Base-by-base conservation (phyloP, 2,113 vertebrate species). In the Piaya cayana region DNA sequence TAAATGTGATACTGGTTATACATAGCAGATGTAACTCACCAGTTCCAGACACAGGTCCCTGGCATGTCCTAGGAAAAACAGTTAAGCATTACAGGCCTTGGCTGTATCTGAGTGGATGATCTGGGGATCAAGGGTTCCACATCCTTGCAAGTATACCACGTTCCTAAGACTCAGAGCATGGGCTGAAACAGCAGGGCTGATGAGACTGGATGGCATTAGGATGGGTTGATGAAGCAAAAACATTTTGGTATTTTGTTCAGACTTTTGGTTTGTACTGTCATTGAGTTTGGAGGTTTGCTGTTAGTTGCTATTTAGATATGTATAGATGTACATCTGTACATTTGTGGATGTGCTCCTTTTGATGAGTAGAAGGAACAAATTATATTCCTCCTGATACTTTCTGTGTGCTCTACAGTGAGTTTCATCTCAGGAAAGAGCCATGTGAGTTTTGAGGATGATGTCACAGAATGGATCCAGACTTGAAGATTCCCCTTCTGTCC, bases 1-100 rank as follows among this genome's bases (percentile, higher is more conserved):
- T 87, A 62, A 80, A 75, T 50, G 23, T 75, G 15, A 59, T 70
- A 82, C 56, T 68, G 16, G 13, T 84, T 92, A 82, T 71, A 29
- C 9, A 4, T 11, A 75, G n/a, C 0, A 0, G 26, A 58, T 74
- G 8, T 42, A 42, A n/a, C 50, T 15, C 19, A 55, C 32, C 12
- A 20, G 4, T 63, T 83, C 59, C 64, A 58, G 53, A n/a, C 7
- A 13, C 70, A 25, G 39, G 10, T 10, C 52, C 16, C 17, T 63
- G n/a, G 4, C 17, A 10, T 71, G n/a, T 91, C 26, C 34, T 15
- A 34, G 37, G 36, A 79, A 82, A 69, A 67, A 5, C 9, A 50
- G 42, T 71, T 80, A 86, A 49, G 26, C 18, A 20, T 50, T 92
- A 27, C 7, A 55, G 58, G 63, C 47, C 63, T 83, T n/a, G 77